Evolutionary conservation across 1,140 invertebrate genomes (phyloP).

Genomic region (Gonioctena quinquepunctata): DNA sequence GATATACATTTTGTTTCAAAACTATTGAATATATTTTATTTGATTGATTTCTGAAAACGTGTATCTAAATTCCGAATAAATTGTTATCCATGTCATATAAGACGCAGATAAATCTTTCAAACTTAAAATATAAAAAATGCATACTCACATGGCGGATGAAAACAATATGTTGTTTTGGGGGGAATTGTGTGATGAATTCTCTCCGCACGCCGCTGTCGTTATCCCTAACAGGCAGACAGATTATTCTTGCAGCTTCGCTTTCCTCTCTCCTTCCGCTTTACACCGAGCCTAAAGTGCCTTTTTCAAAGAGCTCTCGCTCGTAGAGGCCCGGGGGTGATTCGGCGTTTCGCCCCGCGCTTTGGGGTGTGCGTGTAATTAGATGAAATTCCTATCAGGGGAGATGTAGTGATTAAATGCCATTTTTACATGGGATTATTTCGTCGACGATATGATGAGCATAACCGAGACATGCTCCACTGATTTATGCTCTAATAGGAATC

Average conservation of each 20-base stretch:
- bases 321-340: not conserved
- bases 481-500: constrained; percentile 10
- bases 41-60: no score
- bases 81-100: no score
- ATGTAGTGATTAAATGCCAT: constrained; percentile 29
- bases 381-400: constrained; percentile 43
- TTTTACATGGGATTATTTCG: constrained; percentile 25
- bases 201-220: not conserved
- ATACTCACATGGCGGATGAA: no score
- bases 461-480: not conserved
- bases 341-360: constrained; percentile 20
- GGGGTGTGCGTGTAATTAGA: constrained; percentile 41
- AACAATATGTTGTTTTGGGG: no score
- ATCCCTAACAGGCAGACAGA: not conserved
- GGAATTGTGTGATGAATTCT: no score
- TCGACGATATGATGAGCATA: constrained; percentile 12
- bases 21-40: no score
- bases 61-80: no score
- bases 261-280: not conserved
- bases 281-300: constrained; percentile 2
- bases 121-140: no score
- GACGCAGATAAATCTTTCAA: no score
- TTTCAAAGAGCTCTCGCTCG: not conserved
- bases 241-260: not conserved
- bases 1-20: no score